A percentile compares a stretch with the other conserved stretches of the same genome.
These are phyloP conservation scores for Echiichthys vipera DNA, from an alignment of 2,797 vertebrate genomes.

Conservation along the genomic window DNA sequence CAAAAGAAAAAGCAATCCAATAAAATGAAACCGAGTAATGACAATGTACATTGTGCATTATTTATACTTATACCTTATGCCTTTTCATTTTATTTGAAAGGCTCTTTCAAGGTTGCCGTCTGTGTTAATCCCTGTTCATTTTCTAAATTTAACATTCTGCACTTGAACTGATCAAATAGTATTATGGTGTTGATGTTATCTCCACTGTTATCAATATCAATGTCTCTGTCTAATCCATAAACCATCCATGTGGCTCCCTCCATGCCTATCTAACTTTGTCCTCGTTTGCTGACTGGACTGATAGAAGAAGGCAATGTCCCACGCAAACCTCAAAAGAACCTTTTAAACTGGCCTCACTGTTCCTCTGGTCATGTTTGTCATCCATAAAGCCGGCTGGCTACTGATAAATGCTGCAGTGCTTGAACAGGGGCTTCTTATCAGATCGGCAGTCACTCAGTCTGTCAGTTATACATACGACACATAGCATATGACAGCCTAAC, in stretches of 20 bases:
- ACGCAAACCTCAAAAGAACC: constrained; percentile 47
- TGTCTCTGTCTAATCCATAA: constrained; percentile 45
- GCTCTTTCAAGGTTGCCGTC: background rate
- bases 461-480: constrained; percentile 47
- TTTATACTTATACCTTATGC: too few species aligned
- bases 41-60: background rate
- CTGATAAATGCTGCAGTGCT: constrained; percentile 73
- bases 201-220: constrained; percentile 30
- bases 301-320: constrained; percentile 57
- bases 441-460: constrained; percentile 61
- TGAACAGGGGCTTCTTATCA: constrained; percentile 69
- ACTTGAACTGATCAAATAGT: constrained; percentile 18
- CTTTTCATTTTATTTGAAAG: too few species aligned
- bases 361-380: constrained; percentile 58
- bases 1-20: background rate
- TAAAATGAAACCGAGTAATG: background rate
- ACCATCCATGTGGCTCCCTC: constrained; percentile 54
- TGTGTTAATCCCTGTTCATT: background rate
- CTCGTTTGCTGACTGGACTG: constrained; percentile 40
- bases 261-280: constrained; percentile 50
- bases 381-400: constrained; percentile 68
- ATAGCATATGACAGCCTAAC: constrained; percentile 12
- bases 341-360: constrained; percentile 54
- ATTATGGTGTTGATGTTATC: constrained; percentile 36
- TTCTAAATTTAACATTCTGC: background rate